Percentiles rank a stretch among this genome's conserved stretches.
Evolutionary conservation across 2,888 invertebrate species (phyloP).

Genomic region (Biston betularia): DNA sequence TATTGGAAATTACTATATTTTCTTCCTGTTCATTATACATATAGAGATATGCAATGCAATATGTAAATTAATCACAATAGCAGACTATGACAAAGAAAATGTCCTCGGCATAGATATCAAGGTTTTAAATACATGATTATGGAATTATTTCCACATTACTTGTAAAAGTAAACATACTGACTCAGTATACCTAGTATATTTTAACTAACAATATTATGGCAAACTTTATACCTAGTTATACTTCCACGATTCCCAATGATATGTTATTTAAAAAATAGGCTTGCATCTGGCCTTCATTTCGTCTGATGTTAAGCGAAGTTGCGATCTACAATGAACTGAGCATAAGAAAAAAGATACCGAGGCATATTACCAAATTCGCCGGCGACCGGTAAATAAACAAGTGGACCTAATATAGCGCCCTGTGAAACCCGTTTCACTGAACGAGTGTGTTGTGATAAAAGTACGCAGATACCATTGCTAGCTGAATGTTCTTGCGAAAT

Average conservation of each 20-base stretch:
- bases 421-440: conserved; percentile 40
- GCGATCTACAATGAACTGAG: too few species aligned
- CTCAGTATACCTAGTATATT: conserved; percentile 1
- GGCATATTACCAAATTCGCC: conserved; percentile 24
- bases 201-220: neutral
- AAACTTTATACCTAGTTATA: neutral
- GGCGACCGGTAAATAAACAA: conserved; percentile 37
- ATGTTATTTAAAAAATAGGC: neutral
- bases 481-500: conserved; percentile 41
- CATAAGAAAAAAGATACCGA: conserved; percentile 1
- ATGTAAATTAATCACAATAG: neutral
- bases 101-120: conserved; percentile 39
- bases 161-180: conserved; percentile 21
- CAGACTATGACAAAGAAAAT: conserved; percentile 37
- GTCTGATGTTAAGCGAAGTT: too few species aligned
- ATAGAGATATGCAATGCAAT: too few species aligned
- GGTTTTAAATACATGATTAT: conserved; percentile 33
- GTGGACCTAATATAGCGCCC: conserved; percentile 43
- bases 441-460: conserved; percentile 29
- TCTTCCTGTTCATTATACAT: conserved; percentile 20
- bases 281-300: too few species aligned
- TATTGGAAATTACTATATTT: conserved; percentile 20
- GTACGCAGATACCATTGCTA: conserved; percentile 34
- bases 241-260: neutral
- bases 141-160: conserved; percentile 32